Base-by-base conservation (phyloP, 2,797 vertebrate species). In the Alcedo quadribrachys region DNA sequence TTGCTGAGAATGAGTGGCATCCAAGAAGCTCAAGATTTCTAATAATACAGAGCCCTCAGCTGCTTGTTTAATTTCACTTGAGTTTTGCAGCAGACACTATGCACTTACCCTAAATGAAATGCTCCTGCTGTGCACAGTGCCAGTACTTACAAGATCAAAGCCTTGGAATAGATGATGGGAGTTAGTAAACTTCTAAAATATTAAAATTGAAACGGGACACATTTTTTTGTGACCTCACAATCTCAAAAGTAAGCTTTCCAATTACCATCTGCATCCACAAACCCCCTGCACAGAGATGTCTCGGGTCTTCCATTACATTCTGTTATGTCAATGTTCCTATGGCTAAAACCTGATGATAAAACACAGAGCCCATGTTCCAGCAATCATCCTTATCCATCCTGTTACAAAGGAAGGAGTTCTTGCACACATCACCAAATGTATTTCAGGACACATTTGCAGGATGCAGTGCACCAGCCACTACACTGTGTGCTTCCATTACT, bases 141-240 rank as follows among this genome's bases (percentile, higher is more conserved):
- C 89, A 89, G 75, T 55, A 91, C 83, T 93, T 93, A 88, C 21
- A 87, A 92, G 83, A 96, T 94, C 92, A 95, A 96, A 94, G 89
- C 57, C 40, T 84, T 81, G 88, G 65, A 87, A 90, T 27, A 88
- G 68, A 92, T 77, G 46, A 90, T 86, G 81, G 0, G 1, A 80
- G 85, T 92, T 91, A 81, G 75, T 80, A 93, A 93, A 93, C 65
- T 93, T 90, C 83, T 82, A 46, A 91, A 89, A 90, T 85, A 90
- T 68, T 93, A 91, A 96, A 83, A 87, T 70, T 84, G 32, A 92
- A 94, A 76, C 15, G 50, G 50, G 81, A 70, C 85, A 76, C 43
- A 79, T 66, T 92, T 93, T 90, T 90, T 37, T 81, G 57, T 2
- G 0, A 79, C 65, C 62, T 85, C 22, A 55, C 68, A 68, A 69